Evolutionary conservation across 2,888 invertebrate genomes (phyloP).

Genomic region (Lepas anatifera): DNA sequence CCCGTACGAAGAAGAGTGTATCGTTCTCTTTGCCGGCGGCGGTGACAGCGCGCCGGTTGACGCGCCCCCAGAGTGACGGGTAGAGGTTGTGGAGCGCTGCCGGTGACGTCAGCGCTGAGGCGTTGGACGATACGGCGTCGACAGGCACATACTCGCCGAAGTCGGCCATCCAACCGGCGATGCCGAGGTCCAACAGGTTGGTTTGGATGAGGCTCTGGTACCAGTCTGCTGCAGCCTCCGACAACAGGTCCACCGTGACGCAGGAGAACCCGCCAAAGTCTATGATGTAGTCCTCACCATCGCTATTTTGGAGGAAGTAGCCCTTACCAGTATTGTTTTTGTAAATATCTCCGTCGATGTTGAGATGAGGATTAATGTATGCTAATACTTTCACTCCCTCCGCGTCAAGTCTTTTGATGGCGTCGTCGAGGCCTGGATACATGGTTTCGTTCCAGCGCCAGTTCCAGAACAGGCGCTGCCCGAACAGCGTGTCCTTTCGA

Average conservation of each 20-base stretch:
- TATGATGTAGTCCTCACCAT: conserved; percentile 24
- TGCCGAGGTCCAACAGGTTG: conserved; percentile 26
- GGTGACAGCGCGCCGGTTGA: conserved; percentile 23
- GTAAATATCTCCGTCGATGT: conserved; percentile 26
- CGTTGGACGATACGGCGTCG: conserved; percentile 19
- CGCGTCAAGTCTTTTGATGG: conserved; percentile 21
- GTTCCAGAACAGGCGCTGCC: conserved; percentile 28
- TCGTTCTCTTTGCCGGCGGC: conserved; percentile 20
- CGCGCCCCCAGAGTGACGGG: conserved; percentile 25
- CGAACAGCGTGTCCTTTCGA: conserved; percentile 26
- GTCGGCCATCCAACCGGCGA: conserved; percentile 28
- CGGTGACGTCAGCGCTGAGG: not conserved
- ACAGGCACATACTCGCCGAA: conserved; percentile 28
- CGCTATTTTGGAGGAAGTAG: conserved; percentile 23
- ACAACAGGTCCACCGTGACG: conserved; percentile 33
- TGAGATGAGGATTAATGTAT: conserved; percentile 27
- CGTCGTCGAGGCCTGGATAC: conserved; percentile 26
- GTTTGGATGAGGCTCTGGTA: conserved; percentile 26
- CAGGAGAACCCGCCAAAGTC: conserved; percentile 27
- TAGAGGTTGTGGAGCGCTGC: conserved; percentile 25
- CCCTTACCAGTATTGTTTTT: conserved; percentile 24
- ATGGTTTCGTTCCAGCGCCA: conserved; percentile 28
- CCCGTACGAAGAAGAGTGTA: conserved; percentile 26
- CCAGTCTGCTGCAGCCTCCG: conserved; percentile 32
- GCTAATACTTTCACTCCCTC: conserved; percentile 25